phyloP scores from a whole-genome alignment of 1,140 invertebrate genomes.

The Glossosoma conforme region DNA sequence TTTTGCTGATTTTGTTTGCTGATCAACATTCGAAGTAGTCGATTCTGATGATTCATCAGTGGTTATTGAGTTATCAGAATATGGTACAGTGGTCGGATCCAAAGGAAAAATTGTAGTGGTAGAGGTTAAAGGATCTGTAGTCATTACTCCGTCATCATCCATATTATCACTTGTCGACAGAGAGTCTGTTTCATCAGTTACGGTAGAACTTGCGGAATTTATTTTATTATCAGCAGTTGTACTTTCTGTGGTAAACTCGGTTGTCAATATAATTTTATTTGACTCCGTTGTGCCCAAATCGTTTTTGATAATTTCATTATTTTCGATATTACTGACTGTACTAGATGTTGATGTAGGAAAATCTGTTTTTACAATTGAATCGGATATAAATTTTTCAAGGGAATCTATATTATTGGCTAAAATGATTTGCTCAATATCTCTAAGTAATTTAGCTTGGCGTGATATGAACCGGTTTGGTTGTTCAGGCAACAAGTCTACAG shows the following conservation, averaged over 20 bases:
- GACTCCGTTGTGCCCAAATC: too few species aligned
- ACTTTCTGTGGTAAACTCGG: slow-evolving; percentile 31
- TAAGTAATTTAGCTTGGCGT: slow-evolving; percentile 46
- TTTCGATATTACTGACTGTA: too few species aligned
- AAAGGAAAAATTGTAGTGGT: not conserved
- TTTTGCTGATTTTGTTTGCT: too few species aligned
- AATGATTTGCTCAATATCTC: slow-evolving; percentile 49
- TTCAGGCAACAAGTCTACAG: slow-evolving; percentile 1
- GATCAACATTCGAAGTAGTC: too few species aligned
- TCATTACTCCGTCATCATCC: too few species aligned
- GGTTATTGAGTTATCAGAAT: too few species aligned
- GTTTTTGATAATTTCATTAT: too few species aligned
- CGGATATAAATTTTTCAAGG: slow-evolving; percentile 17
- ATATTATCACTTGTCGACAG: not conserved
- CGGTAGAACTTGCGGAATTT: slow-evolving; percentile 27
- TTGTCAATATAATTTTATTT: too few species aligned
- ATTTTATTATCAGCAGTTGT: slow-evolving; percentile 25
- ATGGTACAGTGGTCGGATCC: not conserved
- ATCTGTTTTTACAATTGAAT: slow-evolving; percentile 5
- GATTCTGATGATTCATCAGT: too few species aligned
- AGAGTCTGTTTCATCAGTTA: slow-evolving; percentile 31
- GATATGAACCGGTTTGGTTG: slow-evolving; percentile 37
- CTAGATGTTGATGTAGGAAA: slow-evolving; percentile 18
- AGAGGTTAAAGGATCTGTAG: too few species aligned
- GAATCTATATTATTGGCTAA: slow-evolving; percentile 39